phyloP scores from a whole-genome alignment of 2,113 vertebrate genomes.

The Grus americana region DNA sequence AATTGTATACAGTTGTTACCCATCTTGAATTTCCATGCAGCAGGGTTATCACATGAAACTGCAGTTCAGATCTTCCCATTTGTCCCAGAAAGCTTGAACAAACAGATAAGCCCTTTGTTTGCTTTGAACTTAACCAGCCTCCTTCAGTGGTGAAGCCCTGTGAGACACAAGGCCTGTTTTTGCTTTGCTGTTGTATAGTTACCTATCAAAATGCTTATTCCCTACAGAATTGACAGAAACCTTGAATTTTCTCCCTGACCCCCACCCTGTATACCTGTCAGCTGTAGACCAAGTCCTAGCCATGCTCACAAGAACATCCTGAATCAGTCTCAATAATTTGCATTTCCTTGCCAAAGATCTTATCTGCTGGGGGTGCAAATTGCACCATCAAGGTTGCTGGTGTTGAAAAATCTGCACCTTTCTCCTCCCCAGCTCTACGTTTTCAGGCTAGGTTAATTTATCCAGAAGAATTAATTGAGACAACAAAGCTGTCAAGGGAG shows the following conservation, averaged over 20 bases:
- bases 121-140: background rate
- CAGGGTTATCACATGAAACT: background rate
- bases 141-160: background rate
- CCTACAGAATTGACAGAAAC: background rate
- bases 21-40: background rate
- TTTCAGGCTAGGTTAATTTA: background rate
- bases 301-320: background rate
- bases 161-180: background rate
- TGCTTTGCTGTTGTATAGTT: background rate
- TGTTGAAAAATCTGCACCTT: background rate
- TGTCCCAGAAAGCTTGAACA: background rate
- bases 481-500: background rate
- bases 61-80: background rate
- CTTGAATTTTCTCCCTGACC: background rate
- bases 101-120: background rate
- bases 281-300: background rate
- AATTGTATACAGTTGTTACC: background rate
- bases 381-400: background rate
- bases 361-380: background rate
- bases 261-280: background rate
- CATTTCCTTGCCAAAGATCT: constrained; percentile 42
- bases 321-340: background rate
- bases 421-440: background rate
- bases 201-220: background rate
- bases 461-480: background rate